Base-by-base conservation (phyloP, 1,140 invertebrate species). In the Heliconius hewitsoni region DNA sequence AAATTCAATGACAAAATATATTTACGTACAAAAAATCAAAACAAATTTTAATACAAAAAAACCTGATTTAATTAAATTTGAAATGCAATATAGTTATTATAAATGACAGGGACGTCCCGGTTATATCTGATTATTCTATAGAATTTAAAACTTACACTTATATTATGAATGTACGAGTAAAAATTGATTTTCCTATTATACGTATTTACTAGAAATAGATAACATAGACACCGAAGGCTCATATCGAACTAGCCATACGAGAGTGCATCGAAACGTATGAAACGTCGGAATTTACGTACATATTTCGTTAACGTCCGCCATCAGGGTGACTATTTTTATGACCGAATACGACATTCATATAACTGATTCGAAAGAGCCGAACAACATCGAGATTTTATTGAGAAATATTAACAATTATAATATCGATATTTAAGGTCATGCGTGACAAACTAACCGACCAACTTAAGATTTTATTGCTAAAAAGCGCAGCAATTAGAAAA, bases 301-400 rank as follows among this genome's bases (percentile, higher is more conserved):
- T 66, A 30, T 66, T 66, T 66, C 9, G 23, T 66, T 30, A 66
- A 1, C 8, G 60, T 66, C 27, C 9, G 9, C 34, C 34, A 37
- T 37, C 34, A 66, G 13, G 23, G n/a, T 66, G 23, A 30, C 4
- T 6, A 16, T 66, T 27, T 66, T 66, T 30, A 66, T 30, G 30
- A 30, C 30, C 3, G 0, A 66, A 30, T 27, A 30, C 3, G n/a
- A 66, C 9, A 30, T 27, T 27, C 23, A 66, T 30, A 66, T 23
- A 30, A 27, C 60, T 30, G 23, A 23, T 30, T 16, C 13, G 60
- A 13, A 18, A 13, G 9, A 6, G 11, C 27, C 11, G 3, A 66
- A 66, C 60, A 66, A 66, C 60, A 66, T 66, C 60, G 23, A 66
- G 23, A 66, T 66, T 60, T n/a, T 60, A 60, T 27, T 9, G 8